A percentile compares a stretch with the other conserved stretches of the same genome.
These are phyloP conservation scores for Pocillopora damicornis DNA, from an alignment of 64 coral and sea anemone species.

Conservation along the genomic window DNA sequence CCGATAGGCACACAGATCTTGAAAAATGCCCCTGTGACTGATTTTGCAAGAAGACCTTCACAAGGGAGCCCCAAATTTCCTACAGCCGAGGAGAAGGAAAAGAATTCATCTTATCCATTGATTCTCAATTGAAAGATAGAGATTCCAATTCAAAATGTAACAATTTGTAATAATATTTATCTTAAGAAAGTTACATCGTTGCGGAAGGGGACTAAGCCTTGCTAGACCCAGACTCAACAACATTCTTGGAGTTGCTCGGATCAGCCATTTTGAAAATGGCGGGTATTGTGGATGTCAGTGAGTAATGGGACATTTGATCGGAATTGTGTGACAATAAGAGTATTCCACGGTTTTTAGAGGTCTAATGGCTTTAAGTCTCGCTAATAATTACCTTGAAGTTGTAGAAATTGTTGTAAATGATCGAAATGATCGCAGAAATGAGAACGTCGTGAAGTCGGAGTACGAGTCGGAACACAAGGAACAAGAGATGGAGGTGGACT, in stretches of 20 bases:
- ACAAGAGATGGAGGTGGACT: constrained; percentile 24
- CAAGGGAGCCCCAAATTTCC: too few species aligned
- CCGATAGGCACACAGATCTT: too few species aligned
- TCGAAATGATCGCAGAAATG: background rate
- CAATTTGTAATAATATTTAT: too few species aligned
- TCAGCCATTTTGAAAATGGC: constrained; percentile 15
- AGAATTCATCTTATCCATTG: too few species aligned
- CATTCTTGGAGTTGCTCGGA: background rate
- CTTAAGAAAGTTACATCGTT: too few species aligned
- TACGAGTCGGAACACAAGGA: background rate
- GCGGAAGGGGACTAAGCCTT: background rate
- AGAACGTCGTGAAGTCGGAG: background rate
- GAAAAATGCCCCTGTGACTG: too few species aligned
- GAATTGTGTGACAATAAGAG: background rate
- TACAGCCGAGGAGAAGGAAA: too few species aligned
- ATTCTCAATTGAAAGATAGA: too few species aligned
- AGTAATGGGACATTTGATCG: background rate
- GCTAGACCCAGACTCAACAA: too few species aligned
- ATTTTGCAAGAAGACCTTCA: too few species aligned
- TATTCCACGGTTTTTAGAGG: background rate
- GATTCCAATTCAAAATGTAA: too few species aligned
- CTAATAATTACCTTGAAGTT: background rate
- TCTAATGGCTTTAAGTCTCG: background rate
- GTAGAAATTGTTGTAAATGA: constrained; percentile 1
- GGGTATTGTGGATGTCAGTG: constrained; percentile 13